Conservation (phyloP, 2,113 vertebrate genomes). For the Hippopotamus amphibius region DNA sequence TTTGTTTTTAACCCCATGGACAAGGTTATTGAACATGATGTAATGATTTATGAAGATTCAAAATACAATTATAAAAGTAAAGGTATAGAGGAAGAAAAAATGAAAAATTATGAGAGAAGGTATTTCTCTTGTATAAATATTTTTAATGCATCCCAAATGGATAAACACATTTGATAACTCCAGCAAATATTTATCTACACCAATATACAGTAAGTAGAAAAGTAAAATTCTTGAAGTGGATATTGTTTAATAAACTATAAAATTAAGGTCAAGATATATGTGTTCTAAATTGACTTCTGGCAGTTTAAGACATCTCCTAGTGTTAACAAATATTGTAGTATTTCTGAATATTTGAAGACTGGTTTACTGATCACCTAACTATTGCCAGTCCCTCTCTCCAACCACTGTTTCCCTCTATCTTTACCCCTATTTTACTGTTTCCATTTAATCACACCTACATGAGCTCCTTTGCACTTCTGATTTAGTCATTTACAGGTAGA, state of each 20-base stretch:
- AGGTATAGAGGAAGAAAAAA: neutral
- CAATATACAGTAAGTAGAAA: neutral
- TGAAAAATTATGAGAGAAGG: neutral
- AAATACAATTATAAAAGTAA: constrained; percentile 15
- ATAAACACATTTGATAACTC: constrained; percentile 32
- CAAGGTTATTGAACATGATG: neutral
- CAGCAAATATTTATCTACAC: neutral
- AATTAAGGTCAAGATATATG: neutral
- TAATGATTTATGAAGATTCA: constrained; percentile 15
- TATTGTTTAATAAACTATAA: neutral
- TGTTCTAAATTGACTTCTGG: neutral
- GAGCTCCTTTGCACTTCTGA: neutral
- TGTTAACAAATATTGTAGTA: neutral
- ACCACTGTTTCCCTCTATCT: neutral
- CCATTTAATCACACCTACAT: neutral
- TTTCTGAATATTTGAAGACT: neutral
- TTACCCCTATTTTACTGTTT: neutral
- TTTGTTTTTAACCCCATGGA: neutral
- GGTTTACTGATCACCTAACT: neutral
- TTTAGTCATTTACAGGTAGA: neutral
- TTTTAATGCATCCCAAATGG: neutral
- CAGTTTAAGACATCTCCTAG: neutral
- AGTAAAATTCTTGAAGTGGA: neutral
- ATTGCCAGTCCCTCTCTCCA: neutral
- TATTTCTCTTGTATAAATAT: constrained; percentile 10